Base-by-base conservation (phyloP, 2,888 invertebrate species). In the Dryocosmus kuriphilus region DNA sequence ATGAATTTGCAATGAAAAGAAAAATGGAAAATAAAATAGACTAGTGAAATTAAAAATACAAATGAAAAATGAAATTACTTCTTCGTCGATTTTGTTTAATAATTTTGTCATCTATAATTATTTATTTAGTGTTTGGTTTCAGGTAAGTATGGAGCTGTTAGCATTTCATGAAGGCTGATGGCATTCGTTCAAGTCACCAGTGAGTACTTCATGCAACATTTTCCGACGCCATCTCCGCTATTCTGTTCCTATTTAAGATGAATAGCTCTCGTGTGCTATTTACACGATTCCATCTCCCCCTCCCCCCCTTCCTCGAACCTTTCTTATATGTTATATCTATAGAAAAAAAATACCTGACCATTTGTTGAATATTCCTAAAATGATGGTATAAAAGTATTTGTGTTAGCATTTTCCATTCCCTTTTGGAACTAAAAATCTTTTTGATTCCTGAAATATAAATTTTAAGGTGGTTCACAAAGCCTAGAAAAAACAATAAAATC, bases 71-170 rank as follows among this genome's bases (percentile, higher is more conserved):
- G n/a, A n/a, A n/a, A n/a, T n/a, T n/a, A n/a, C n/a, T n/a, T 46
- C 19, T 19, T 11, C 11, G 5, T 41, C 4, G 4, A 4, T 41
- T 51, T 51, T 51, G 7, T n/a, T 51, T 51, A 14, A 8, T 61
- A 16, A 27, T n/a, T 16, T 30, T 41, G 41, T 27, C 14, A 27
- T 14, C 30, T 78, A 51, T 75, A 75, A 73, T 1, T 51, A 80
- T 65, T 82, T 46, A 11, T 81, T 62, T n/a, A n/a, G n/a, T n/a
- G n/a, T 77, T 80, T 80, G 84, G 83, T 85, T 86, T 80, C 85
- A 85, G 84, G 86, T 85, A 84, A 65, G 85, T 85, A 85, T 76
- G 62, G 71, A 78, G n/a, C 41, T 22, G 60, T 22, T 22, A 24
- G n/a, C 9, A 30, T 71, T 51, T 71, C 38, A 14, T 22, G 27